A percentile compares a stretch with the other conserved stretches of the same genome.
Evolutionary conservation across 2,888 invertebrate genomes (phyloP).

Genomic region (Trilocha varians): DNA sequence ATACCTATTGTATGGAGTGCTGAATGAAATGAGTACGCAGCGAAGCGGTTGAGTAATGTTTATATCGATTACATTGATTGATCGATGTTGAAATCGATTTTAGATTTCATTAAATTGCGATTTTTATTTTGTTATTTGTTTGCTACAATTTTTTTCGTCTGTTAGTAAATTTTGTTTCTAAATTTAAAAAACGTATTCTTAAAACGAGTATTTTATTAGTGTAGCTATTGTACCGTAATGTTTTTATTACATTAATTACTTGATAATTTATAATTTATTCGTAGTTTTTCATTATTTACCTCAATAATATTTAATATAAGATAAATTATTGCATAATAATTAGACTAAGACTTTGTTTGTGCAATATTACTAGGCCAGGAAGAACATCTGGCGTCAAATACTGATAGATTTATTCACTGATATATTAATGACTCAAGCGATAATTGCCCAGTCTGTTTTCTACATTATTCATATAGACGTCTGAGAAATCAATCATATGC

Average conservation of each 20-base stretch:
- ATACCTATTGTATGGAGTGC: slow-evolving; percentile 39
- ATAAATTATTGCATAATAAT: no score
- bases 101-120: no score
- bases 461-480: slow-evolving; percentile 9
- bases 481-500: slow-evolving; percentile 3
- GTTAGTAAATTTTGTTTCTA: no score
- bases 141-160: no score
- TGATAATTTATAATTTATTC: no score
- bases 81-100: slow-evolving; percentile 15
- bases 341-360: slow-evolving; percentile 13
- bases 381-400: slow-evolving; percentile 16
- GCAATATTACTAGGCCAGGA: slow-evolving; percentile 8
- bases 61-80: slow-evolving; percentile 26
- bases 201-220: no score
- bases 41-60: slow-evolving; percentile 17
- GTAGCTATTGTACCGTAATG: no score
- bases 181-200: no score
- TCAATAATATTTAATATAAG: no score
- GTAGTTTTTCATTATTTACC: no score
- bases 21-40: slow-evolving; percentile 34
- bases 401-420: slow-evolving; percentile 30
- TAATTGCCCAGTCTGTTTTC: slow-evolving; percentile 36
- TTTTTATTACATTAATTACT: no score
- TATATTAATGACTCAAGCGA: slow-evolving; percentile 50
- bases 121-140: no score